Base-by-base conservation (phyloP, 2,113 vertebrate genomes). In the Dasyprocta punctata region DNA sequence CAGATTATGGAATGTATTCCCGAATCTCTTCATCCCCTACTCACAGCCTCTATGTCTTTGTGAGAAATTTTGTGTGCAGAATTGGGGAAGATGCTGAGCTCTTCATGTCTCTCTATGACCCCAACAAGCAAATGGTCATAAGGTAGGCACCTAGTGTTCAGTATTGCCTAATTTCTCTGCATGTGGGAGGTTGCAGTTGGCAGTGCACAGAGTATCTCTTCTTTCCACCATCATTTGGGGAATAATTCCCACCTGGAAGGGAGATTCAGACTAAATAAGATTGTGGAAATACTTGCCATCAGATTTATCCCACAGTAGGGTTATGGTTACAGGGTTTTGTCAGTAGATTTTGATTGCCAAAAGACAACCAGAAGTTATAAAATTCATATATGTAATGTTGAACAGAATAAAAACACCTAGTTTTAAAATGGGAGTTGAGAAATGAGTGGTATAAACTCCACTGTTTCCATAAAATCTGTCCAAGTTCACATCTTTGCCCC, bases 51-150 rank as follows among this genome's bases (percentile, higher is more conserved):
- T 99, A 99, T 0, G 99, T 99, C 49, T 99, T 99, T 28, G 99
- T 99, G 97, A 98, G 99, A 90, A 99, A 99, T 98, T 99, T 99
- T 96, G 99, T 99, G 28, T 99, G 99, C 97, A 99, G 99, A 65
- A 99, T 99, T 38, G 99, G 99, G 56, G 99, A 99, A 97, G 99
- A 99, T 93, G 99, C 99, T 0, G 99, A 99, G 78, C 99, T 99
- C 96, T 99, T 99, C 90, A 99, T 99, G 99, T 99, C 99, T 1
- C 99, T 99, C 0, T 99, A 99, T 0, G 99, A 99, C 94, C 99
- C 99, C 36, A 98, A 98, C 97, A 99, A 99, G 95, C 99, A 98
- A 97, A 96, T 67, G 49, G 98, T 99, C 92, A 99, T 99, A 98
- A 99, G 99, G 99, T 99, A 96, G 90, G 98, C 89, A 49, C 13